Evolutionary conservation across 2,888 invertebrate genomes (phyloP), one percentile per base, ranked within the genome.

Genomic region (Epinotia bilunana): DNA sequence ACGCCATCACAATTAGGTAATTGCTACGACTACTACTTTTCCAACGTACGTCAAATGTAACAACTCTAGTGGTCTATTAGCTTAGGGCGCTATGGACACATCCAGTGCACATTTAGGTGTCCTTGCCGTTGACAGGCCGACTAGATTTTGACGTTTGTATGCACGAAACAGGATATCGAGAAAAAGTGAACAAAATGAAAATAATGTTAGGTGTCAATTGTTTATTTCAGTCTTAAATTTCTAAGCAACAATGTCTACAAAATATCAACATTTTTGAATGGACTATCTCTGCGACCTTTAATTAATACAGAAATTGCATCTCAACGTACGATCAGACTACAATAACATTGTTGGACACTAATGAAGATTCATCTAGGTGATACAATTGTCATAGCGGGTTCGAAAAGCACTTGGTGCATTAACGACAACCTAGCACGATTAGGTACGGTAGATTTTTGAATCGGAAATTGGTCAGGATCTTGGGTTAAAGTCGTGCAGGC

Each of bases 141-240:
- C 12, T 46, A 46, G 46, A 43, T 43, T 43, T 43, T 43, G 12
- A 2, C 3, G 13, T 13, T 46, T 12, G 46, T 46, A 7, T 13
- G 46, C 49, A 49, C 4, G 1, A 1, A 16, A 16, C 49, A 16
- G 16, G 16, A 5, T 49, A 16, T 16, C 49, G 49, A 13, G 49
- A 13, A 12, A 5, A 16, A 49, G 5, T 2, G 20, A 49, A 11
- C 13, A 57, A 57, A 58, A 5, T n/a, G 73, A 80, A 78, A 78
- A 28, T 64, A 49, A 49, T 20, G 23, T 28, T 3, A 28, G 69
- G 62, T 72, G 65, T 74, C 68, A 58, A 77, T 79, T 75, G 61
- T 90, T 88, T 91, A 88, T 86, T 90, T 92, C 92, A 92, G 92
- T 92, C 92, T 92, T 92, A 92, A 83, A 88, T 82, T 88, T 88